Evolutionary conservation across 2,888 invertebrate species (phyloP), one percentile per base, ranked within the genome.

Genomic region (Autographa gamma): DNA sequence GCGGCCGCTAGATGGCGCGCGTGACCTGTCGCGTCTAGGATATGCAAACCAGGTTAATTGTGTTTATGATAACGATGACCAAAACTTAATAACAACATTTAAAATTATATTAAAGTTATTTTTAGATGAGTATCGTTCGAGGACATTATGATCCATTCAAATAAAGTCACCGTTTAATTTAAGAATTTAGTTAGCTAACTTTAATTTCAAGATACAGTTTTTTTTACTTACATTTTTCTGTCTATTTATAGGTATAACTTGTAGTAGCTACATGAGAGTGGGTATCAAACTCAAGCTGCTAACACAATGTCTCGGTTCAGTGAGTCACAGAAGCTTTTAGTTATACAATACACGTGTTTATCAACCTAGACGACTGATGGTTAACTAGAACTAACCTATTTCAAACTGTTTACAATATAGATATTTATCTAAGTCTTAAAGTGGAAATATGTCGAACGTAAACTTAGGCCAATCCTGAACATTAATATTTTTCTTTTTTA

Each of bases 1-100:
- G 82, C 79, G 78, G 65, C 71, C 34, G 59, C 77, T 83, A 84
- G 85, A 65, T 73, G 16, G 69, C 5, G 9, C n/a, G 31, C 14
- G 18, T 13, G 11, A 14, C 9, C 48, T 48, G 48, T 48, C 48
- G n/a, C 48, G 48, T 48, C 48, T 48, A 48, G 48, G 7, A n/a
- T n/a, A 48, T 48, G 48, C 48, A n/a, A 48, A 48, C 48, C 48
- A 7, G 48, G 48, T 48, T 48, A n/a, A 48, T 48, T 48, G 48
- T 48, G 48, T 48, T 48, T 48, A 48, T n/a, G 48, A 48, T 48
- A 48, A 7, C 41, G 7, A n/a, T 48, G 7, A 48, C 0, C n/a
- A n/a, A 48, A n/a, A 48, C 16, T 48, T n/a, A 38, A 38, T 48
- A 14, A 43, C 14, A 14, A 14, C 48, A 48, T 48, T n/a, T n/a